These are phyloP conservation scores for Premnoplex brunnescens DNA, from an alignment of 2,797 vertebrate species.

Conservation along the genomic window DNA sequence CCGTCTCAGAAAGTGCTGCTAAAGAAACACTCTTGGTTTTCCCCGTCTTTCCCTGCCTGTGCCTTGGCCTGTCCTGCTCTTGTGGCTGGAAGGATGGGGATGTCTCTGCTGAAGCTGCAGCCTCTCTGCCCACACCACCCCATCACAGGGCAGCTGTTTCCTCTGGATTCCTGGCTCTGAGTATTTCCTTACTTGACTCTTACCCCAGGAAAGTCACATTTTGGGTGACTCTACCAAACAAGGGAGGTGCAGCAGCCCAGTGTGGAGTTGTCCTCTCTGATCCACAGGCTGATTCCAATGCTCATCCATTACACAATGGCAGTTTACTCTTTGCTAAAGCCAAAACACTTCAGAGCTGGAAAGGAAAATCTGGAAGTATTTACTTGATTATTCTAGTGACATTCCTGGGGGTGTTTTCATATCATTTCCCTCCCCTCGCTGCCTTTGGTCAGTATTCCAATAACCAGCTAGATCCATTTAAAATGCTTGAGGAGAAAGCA, in stretches of 20 bases:
- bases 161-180: neutral
- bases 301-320: neutral
- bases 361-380: constrained; percentile 24
- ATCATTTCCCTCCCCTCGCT: neutral
- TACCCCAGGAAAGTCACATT: neutral
- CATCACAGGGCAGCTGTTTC: neutral
- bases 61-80: neutral
- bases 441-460: neutral
- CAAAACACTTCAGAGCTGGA: constrained; percentile 11
- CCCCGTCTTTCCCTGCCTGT: accelerated
- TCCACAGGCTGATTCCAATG: neutral
- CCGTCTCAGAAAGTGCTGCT: accelerated
- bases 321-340: neutral
- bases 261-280: accelerated
- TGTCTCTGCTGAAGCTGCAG: neutral
- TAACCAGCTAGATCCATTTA: neutral
- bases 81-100: neutral
- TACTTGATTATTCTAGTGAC: neutral
- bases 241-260: neutral
- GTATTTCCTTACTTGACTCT: neutral
- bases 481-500: neutral
- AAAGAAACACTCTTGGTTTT: neutral
- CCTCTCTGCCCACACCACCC: neutral
- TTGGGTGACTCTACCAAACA: neutral
- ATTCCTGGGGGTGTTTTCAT: constrained; percentile 26